These are phyloP conservation scores for Galendromus occidentalis DNA, from an alignment of 1,140 invertebrate genomes.

Conservation along the genomic window DNA sequence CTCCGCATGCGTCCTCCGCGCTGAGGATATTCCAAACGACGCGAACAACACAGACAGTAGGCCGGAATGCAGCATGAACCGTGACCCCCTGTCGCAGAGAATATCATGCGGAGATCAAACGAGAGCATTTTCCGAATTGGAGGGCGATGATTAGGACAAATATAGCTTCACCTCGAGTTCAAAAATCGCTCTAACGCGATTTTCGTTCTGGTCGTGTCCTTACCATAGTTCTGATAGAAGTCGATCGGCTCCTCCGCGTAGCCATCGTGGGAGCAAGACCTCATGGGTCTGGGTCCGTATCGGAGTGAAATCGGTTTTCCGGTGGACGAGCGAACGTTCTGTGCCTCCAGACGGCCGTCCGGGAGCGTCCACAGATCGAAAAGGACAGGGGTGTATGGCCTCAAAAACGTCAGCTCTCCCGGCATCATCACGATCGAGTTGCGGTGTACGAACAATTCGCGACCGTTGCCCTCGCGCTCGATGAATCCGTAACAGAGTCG, in stretches of 20 bases:
- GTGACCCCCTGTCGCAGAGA: neutral
- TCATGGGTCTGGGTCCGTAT: neutral
- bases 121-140: no score
- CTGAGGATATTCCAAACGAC: neutral
- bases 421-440: neutral
- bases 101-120: no score
- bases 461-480: neutral
- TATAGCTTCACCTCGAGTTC: neutral
- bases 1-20: no score
- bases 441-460: neutral
- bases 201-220: neutral
- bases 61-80: neutral
- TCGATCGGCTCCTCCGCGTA: neutral
- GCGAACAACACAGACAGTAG: neutral
- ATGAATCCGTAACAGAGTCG: conserved; percentile 2
- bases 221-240: neutral
- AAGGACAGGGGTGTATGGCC: neutral
- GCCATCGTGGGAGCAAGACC: neutral
- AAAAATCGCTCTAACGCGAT: neutral
- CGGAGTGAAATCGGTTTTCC: conserved; percentile 1
- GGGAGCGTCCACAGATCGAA: conserved; percentile 6
- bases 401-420: neutral
- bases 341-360: neutral
- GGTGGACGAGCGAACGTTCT: neutral
- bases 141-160: neutral